A percentile compares a stretch with the other conserved stretches of the same genome.
phyloP scores from a whole-genome alignment of 2,797 vertebrate genomes.

The Salmo trutta region DNA sequence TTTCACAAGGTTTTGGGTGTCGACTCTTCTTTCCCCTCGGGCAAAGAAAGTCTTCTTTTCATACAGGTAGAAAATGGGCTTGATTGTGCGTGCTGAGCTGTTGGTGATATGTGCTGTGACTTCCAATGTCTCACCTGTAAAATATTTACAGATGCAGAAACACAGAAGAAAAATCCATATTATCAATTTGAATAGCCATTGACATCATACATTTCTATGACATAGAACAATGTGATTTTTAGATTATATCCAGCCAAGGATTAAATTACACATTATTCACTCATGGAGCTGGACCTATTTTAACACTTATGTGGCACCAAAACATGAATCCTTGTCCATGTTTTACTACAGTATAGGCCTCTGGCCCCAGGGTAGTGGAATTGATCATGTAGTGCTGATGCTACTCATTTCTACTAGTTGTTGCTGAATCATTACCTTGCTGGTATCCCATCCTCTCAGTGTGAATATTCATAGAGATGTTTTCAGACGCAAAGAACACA shows the following conservation, averaged over 20 bases:
- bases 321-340: neutral
- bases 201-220: too few species aligned
- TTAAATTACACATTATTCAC: too few species aligned
- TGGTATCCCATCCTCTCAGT: constrained; percentile 55
- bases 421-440: constrained; percentile 53
- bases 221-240: too few species aligned
- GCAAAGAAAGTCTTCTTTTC: constrained; percentile 62
- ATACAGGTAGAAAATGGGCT: constrained; percentile 60
- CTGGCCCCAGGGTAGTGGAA: too few species aligned
- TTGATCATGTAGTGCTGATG: neutral
- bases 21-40: constrained; percentile 45
- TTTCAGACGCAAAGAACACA: constrained; percentile 57
- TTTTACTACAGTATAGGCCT: too few species aligned
- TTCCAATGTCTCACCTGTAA: constrained; percentile 45
- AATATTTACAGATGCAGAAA: neutral
- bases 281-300: neutral
- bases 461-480: constrained; percentile 51
- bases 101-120: constrained; percentile 53
- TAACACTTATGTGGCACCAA: neutral
- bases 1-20: constrained; percentile 39
- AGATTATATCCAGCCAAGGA: too few species aligned
- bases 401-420: neutral
- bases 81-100: constrained; percentile 48
- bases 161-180: neutral
- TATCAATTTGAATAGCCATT: neutral